A percentile compares a stretch with the other conserved stretches of the same genome.
phyloP scores from a whole-genome alignment of 2,888 invertebrate species.

The Tetragonula carbonaria region DNA sequence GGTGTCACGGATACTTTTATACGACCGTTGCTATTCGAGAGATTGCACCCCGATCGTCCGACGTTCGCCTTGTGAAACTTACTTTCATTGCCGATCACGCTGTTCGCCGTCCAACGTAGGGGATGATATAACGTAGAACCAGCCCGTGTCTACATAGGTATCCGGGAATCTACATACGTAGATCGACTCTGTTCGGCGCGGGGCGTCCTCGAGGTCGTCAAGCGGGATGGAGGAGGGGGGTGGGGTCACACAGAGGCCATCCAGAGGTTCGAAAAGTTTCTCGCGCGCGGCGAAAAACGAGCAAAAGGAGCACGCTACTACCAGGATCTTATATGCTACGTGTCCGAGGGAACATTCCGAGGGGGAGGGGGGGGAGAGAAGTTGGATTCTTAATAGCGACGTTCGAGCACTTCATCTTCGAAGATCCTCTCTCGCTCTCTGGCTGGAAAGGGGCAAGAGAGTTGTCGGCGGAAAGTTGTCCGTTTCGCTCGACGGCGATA shows the following conservation, averaged over 20 bases:
- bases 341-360: slow-evolving; percentile 61
- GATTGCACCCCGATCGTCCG: slow-evolving; percentile 45
- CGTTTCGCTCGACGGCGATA: slow-evolving; percentile 29
- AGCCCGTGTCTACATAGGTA: slow-evolving; percentile 35
- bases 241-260: background rate
- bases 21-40: slow-evolving; percentile 35
- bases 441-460: slow-evolving; percentile 34
- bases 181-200: background rate
- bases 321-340: slow-evolving; percentile 52
- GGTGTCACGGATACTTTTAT: slow-evolving; percentile 36
- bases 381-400: slow-evolving; percentile 67
- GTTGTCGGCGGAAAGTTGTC: slow-evolving; percentile 22
- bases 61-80: slow-evolving; percentile 65
- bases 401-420: slow-evolving; percentile 66
- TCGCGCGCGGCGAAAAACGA: slow-evolving; percentile 55
- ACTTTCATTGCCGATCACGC: slow-evolving; percentile 66
- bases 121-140: slow-evolving; percentile 8
- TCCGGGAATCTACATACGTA: background rate
- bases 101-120: slow-evolving; percentile 59
- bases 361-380: slow-evolving; percentile 32
- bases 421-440: slow-evolving; percentile 34
- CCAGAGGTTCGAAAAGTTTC: slow-evolving; percentile 57
- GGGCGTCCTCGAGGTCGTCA: background rate
- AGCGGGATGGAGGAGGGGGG: background rate
- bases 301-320: slow-evolving; percentile 6